Base-by-base conservation (phyloP, 1,140 invertebrate genomes). In the Probaryconus sp. region DNA sequence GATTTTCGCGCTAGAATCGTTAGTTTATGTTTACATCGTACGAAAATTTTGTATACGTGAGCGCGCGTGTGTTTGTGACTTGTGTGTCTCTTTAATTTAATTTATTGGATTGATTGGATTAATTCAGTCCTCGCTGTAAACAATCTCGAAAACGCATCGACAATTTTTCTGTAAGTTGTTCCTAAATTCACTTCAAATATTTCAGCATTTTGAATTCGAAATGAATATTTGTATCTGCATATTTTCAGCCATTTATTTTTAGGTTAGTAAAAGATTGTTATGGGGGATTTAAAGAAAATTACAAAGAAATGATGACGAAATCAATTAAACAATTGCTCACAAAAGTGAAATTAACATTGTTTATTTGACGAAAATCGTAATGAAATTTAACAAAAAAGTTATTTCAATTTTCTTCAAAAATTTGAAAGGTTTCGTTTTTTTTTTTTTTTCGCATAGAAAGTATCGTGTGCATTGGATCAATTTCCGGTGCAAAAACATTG, bases 121-220 rank as follows among this genome's bases (percentile, higher is more conserved):
- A 10, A 28, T 7, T 0, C 42, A 21, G 11, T 5, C 5, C 14
- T 13, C 1, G 26, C 5, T 11, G 40, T 50, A 16, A 7, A 26
- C 3, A 17, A 9, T 28, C 37, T 11, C 48, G n/a, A n/a, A 10
- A 30, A 26, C 33, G 33, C 42, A 47, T 20, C 30, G 20, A 35
- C 17, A 30, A 30, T 26, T 14, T 37, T 51, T n/a, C n/a, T 11
- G 60, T 64, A 45, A 53, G 48, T 64, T 60, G n/a, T n/a, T n/a
- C n/a, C 42, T 28, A 6, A 5, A 2, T 6, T 38, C 18, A 2
- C 3, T 18, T 9, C 35, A 38, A 18, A 11, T 10, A n/a, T 2
- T 2, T 28, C 5, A 14, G 20, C 38, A 3, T 21, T 43, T 43
- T 35, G 31, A 37, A 17, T 37, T 37, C 14, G 5, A 14, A n/a